These are phyloP conservation scores for Geotrypetes seraphini DNA, from an alignment of 2,797 vertebrate species.

Conservation along the genomic window DNA sequence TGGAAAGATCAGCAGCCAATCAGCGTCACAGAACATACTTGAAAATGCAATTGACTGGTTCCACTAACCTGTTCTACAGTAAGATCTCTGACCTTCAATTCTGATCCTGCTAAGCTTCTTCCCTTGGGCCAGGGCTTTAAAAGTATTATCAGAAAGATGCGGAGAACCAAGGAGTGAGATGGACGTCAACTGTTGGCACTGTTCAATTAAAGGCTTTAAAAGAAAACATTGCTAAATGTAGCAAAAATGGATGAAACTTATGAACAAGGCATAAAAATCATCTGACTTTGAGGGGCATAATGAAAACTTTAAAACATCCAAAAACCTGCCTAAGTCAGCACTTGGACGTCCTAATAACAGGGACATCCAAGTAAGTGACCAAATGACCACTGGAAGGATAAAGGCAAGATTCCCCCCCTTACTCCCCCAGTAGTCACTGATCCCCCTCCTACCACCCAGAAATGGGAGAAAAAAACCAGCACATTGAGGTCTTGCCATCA, in stretches of 20 bases:
- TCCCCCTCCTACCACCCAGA: too few relatives aligned
- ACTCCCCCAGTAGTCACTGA: too few relatives aligned
- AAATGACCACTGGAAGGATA: too few relatives aligned
- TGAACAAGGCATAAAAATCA: background rate
- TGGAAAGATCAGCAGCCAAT: constrained; percentile 1
- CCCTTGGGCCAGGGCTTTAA: constrained; percentile 50
- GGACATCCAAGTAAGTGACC: too few relatives aligned
- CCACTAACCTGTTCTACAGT: background rate
- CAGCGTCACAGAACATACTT: background rate
- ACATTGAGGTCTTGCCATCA: too few relatives aligned
- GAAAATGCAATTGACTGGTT: background rate
- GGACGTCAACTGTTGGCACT: constrained; percentile 45
- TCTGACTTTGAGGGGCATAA: background rate
- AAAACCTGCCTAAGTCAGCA: too few relatives aligned
- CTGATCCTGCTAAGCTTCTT: constrained; percentile 51
- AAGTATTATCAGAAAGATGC: constrained; percentile 55
- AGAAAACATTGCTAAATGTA: constrained; percentile 7
- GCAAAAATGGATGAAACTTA: background rate
- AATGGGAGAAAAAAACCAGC: too few relatives aligned
- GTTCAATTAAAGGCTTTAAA: constrained; percentile 56
- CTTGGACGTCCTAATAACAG: too few relatives aligned
- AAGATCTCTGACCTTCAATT: constrained; percentile 46
- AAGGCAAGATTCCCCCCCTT: too few relatives aligned
- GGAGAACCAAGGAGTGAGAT: constrained; percentile 57
- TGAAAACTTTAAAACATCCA: too few relatives aligned